Percentiles rank a stretch among this genome's conserved stretches.
Evolutionary conservation across 2,797 vertebrate genomes (phyloP).

Genomic region (Allenopithecus nigroviridis): DNA sequence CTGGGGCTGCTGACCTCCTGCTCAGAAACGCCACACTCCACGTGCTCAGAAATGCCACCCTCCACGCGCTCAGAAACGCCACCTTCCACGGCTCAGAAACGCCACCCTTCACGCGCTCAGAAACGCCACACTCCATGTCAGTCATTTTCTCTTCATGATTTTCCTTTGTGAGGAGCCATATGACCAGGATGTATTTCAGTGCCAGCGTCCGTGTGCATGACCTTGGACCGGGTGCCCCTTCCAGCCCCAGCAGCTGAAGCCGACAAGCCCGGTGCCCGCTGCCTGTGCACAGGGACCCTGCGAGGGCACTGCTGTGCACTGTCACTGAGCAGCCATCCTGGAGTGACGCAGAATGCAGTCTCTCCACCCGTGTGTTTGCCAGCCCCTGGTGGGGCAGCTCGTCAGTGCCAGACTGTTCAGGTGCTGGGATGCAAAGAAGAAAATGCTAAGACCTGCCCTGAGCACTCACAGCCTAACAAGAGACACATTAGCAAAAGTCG

Average conservation of each 20-base stretch:
- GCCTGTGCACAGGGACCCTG: neutral
- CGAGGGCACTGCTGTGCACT: neutral
- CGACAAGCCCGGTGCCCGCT: accelerated
- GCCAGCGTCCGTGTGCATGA: neutral
- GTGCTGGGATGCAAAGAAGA: neutral
- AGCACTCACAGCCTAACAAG: neutral
- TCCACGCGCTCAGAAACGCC: too few species aligned
- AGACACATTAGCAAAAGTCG: neutral
- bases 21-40: neutral
- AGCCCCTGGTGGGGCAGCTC: neutral
- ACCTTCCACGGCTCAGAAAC: too few species aligned
- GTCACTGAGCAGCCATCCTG: neutral
- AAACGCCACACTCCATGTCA: neutral
- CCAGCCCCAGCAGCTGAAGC: neutral
- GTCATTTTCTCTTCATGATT: neutral
- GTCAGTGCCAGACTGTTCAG: neutral
- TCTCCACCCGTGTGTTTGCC: neutral
- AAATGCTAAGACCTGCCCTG: neutral
- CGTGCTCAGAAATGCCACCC: too few species aligned
- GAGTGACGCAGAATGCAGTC: neutral
- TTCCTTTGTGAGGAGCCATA: neutral
- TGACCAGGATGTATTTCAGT: neutral
- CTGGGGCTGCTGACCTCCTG: neutral
- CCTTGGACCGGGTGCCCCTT: neutral
- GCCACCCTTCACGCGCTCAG: too few species aligned